Evolutionary conservation across 2,888 invertebrate species (phyloP).

Genomic region (Poecilobothrus nobilitatus): DNA sequence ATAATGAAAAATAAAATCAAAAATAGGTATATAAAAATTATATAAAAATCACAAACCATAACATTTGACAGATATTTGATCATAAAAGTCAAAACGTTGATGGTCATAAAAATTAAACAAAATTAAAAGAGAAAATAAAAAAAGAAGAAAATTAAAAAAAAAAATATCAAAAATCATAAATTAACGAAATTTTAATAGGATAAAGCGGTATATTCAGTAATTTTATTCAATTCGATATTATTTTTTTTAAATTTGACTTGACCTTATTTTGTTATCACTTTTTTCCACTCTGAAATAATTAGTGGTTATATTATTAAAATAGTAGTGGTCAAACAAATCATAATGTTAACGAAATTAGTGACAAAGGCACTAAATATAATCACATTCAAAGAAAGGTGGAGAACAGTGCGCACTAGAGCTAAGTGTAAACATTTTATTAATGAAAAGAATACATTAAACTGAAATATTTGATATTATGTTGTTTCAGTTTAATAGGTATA

Average conservation of each 20-base stretch:
- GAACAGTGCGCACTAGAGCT: too few relatives aligned
- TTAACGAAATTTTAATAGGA: not conserved
- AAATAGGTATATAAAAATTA: not conserved
- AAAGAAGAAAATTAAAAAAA: not conserved
- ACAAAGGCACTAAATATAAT: too few relatives aligned
- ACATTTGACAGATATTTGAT: conserved; percentile 6
- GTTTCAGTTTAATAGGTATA: too few relatives aligned
- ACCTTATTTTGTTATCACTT: not conserved
- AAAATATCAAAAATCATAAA: not conserved
- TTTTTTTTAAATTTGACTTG: not conserved
- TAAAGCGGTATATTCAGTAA: not conserved
- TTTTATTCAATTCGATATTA: conserved; percentile 4
- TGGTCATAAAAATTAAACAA: conserved; percentile 3
- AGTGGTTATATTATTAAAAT: too few relatives aligned
- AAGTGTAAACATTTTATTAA: too few relatives aligned
- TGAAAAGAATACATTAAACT: too few relatives aligned
- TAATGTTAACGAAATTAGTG: too few relatives aligned
- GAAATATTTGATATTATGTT: too few relatives aligned
- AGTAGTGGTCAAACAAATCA: too few relatives aligned
- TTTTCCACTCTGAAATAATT: not conserved
- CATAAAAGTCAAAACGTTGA: conserved; percentile 3
- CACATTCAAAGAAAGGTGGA: too few relatives aligned
- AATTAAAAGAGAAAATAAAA: not conserved
- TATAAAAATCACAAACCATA: not conserved
- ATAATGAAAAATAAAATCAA: not conserved